Evolutionary conservation across 1,140 invertebrate species (phyloP).

Genomic region (Brachionus plicatilis): DNA sequence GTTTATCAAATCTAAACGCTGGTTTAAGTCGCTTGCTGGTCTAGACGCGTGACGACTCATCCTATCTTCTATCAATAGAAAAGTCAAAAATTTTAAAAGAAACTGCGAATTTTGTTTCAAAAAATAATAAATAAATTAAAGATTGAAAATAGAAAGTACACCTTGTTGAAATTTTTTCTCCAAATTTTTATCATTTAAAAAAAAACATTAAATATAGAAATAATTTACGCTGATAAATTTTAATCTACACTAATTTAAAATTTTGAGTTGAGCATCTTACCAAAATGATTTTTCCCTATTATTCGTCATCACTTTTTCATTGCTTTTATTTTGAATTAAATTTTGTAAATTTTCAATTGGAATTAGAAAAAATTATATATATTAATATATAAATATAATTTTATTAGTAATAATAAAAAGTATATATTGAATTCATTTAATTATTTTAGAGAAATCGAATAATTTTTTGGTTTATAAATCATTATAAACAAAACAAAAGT

Average conservation of each 20-base stretch:
- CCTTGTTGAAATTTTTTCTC: not conserved
- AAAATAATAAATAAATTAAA: not conserved
- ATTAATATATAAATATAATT: not conserved
- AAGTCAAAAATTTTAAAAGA: not conserved
- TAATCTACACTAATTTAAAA: not conserved
- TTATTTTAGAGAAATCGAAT: not conserved
- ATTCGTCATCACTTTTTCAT: not conserved
- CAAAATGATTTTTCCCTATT: not conserved
- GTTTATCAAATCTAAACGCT: not conserved
- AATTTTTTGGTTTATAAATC: not conserved
- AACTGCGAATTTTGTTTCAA: not conserved
- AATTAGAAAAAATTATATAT: not conserved
- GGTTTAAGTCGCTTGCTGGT: not conserved
- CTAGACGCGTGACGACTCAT: not conserved
- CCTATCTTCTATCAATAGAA: not conserved
- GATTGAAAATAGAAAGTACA: not conserved
- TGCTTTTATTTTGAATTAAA: not conserved
- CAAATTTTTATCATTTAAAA: not conserved
- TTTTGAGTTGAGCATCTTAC: not conserved
- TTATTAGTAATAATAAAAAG: not conserved
- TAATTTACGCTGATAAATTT: not conserved
- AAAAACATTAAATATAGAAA: not conserved
- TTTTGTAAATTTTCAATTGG: not conserved
- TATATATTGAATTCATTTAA: not conserved
- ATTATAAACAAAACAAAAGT: constrained; percentile 5